Conservation (phyloP, 2,797 vertebrate genomes). For the Melanotaenia maccullochi region DNA sequence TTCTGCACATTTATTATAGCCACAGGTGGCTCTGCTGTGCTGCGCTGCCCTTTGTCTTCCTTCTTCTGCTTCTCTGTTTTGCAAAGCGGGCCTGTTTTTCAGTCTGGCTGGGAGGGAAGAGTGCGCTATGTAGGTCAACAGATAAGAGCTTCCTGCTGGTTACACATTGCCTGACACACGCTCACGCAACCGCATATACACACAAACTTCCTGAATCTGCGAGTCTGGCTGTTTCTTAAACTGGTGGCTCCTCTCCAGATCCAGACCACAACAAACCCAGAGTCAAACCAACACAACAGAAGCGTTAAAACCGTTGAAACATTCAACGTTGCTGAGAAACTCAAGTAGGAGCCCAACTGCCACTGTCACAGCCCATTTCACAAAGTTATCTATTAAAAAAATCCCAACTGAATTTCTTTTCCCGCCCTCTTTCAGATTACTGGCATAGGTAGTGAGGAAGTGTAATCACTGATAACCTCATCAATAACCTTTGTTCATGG, state of each 20-base stretch:
- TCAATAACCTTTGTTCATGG: slow-evolving; percentile 48
- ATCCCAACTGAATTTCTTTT: accelerated
- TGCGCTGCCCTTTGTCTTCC: slow-evolving; percentile 5
- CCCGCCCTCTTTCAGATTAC: slow-evolving; percentile 2
- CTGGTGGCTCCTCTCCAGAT: slow-evolving; percentile 19
- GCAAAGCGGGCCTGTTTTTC: slow-evolving; percentile 63
- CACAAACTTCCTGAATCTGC: slow-evolving; percentile 62
- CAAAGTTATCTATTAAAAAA: slow-evolving; percentile 5
- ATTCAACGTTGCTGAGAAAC: neutral
- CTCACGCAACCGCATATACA: slow-evolving; percentile 16
- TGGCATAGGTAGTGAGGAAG: slow-evolving; percentile 22
- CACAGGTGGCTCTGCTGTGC: slow-evolving; percentile 66
- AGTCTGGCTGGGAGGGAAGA: slow-evolving; percentile 56
- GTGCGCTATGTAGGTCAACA: slow-evolving; percentile 74
- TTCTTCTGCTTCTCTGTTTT: slow-evolving; percentile 44
- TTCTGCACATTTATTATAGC: slow-evolving; percentile 50
- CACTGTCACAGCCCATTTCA: neutral
- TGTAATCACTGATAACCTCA: slow-evolving; percentile 37
- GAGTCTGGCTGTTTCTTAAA: slow-evolving; percentile 38
- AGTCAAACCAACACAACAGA: neutral
- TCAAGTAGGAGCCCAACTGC: neutral
- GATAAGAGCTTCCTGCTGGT: slow-evolving; percentile 79
- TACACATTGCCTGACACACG: slow-evolving; percentile 69
- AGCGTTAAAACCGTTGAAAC: neutral
- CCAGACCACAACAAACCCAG: slow-evolving; percentile 12